Base-by-base conservation (phyloP, 2,797 vertebrate genomes). In the Fundulus diaphanus region DNA sequence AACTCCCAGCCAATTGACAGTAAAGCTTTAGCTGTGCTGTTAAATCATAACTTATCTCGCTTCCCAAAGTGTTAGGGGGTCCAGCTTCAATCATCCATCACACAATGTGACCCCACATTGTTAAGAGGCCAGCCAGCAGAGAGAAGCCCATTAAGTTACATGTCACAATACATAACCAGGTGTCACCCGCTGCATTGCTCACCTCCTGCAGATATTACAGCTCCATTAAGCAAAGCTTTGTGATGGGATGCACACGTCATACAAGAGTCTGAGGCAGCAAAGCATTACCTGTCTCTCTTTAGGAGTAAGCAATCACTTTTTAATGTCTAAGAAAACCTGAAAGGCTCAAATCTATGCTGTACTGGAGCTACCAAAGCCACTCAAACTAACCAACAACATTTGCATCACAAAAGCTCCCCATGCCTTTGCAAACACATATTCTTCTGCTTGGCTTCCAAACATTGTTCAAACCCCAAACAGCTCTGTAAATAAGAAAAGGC, bases 81-180 rank as follows among this genome's bases (percentile, higher is more conserved):
- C 68, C 74, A 18, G 85, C 89, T 85, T 87, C 89, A 87, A 75
- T 87, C 87, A 87, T 91, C 88, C 65, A 83, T 90, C 92, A 90
- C 83, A 73, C 81, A 70, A 33, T 77, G 74, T 84, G 91, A 90
- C 83, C 87, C 85, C 33, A 82, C 79, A 76, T 83, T 22, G 22
- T 42, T 52, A 76, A 90, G 84, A 83, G 73, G 65, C 83, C 83
- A 33, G 68, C 82, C 7, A 51, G 81, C 67, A 29, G 15, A 61
- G 72, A 81, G 72, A 79, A 88, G 77, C 85, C 89, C 80, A 85
- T 91, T 89, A 90, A 79, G 78, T 85, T 22, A 40, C 82, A 76
- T 76, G 89, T 87, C 90, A 89, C 82, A 72, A 87, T 80, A 76
- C 81, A 88, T 89, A 87, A 92, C 87, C 85, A 90, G 71, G 84